phyloP scores from a whole-genome alignment of 2,113 vertebrate species.

The Acrocephalus kingi region DNA sequence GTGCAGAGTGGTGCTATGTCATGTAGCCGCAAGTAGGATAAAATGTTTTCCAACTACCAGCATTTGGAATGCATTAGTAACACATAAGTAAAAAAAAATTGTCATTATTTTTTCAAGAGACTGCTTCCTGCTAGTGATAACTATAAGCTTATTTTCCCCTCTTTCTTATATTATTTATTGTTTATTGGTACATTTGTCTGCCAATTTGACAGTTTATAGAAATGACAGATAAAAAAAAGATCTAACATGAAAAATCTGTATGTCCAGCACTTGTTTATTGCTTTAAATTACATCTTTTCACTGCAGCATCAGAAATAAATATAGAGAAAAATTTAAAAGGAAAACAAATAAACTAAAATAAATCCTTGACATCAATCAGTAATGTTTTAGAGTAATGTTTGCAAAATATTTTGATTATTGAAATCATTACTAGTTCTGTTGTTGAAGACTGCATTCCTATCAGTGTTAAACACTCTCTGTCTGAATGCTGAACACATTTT shows the following conservation, averaged over 20 bases:
- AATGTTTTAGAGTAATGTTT: background rate
- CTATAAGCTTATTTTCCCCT: background rate
- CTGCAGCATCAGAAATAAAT: background rate
- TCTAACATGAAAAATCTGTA: background rate
- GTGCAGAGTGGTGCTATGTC: background rate
- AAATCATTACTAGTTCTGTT: background rate
- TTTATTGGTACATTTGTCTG: background rate
- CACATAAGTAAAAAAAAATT: background rate
- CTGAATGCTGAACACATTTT: background rate
- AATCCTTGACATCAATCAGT: background rate
- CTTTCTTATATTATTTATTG: background rate
- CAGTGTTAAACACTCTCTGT: background rate
- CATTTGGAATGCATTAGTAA: background rate
- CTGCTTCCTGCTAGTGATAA: background rate
- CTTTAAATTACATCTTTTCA: background rate
- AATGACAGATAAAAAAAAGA: background rate
- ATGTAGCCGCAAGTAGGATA: background rate
- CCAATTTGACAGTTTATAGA: background rate
- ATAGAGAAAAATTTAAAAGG: background rate
- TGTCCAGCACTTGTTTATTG: background rate
- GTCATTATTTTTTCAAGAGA: background rate
- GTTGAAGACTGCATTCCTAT: background rate
- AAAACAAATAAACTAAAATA: background rate
- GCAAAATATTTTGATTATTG: background rate
- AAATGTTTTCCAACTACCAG: background rate